phyloP scores from a whole-genome alignment of 2,888 invertebrate species.

The Neoascia interrupta region DNA sequence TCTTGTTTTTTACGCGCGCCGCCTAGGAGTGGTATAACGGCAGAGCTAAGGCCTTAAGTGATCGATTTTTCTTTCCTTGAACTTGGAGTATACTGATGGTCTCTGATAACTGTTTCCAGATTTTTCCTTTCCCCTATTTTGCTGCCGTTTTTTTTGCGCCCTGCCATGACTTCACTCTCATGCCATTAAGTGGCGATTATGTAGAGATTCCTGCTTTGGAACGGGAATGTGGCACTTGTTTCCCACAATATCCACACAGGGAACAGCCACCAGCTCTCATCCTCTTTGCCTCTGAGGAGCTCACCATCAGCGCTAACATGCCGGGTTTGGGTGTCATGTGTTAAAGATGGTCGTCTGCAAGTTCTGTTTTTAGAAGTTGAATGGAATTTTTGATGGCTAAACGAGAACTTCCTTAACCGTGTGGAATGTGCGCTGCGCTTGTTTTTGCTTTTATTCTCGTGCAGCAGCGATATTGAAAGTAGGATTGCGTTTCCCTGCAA shows the following conservation, averaged over 20 bases:
- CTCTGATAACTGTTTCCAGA: conserved; percentile 29
- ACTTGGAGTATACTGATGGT: conserved; percentile 35
- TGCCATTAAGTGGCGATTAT: conserved; percentile 45
- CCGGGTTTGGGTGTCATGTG: conserved; percentile 48
- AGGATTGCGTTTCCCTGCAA: conserved; percentile 31
- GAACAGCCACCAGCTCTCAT: neutral
- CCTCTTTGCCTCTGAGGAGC: conserved; percentile 18
- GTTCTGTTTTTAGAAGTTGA: conserved; percentile 65
- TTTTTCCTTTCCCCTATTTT: conserved; percentile 28
- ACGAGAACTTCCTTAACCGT: conserved; percentile 55
- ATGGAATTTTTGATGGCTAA: conserved; percentile 48
- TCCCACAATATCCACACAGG: conserved; percentile 27
- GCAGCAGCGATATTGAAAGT: conserved; percentile 57
- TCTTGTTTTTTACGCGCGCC: conserved; percentile 2
- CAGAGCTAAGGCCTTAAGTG: no score
- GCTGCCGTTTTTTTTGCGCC: conserved; percentile 25
- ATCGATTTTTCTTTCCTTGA: conserved; percentile 67
- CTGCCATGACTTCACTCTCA: conserved; percentile 59
- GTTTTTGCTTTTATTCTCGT: neutral
- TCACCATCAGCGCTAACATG: no score
- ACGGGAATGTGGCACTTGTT: conserved; percentile 61
- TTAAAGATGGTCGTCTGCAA: conserved; percentile 43
- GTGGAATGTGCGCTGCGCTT: conserved; percentile 42
- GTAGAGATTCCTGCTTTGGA: conserved; percentile 47
- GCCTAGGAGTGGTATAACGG: no score